Conservation (phyloP, 2,797 vertebrate species). For the Molossus molossus region DNA sequence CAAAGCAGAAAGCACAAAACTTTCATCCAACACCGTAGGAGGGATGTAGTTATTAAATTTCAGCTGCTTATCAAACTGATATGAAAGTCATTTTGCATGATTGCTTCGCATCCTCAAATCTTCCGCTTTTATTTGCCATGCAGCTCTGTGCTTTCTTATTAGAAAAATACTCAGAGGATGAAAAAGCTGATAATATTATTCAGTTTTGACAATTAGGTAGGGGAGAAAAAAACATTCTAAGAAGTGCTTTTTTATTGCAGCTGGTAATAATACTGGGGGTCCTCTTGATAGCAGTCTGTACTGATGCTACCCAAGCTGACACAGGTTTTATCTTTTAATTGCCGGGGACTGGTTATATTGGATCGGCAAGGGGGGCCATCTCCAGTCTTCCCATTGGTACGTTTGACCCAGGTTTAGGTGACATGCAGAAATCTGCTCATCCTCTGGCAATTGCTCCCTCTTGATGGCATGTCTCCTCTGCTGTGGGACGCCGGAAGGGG, state of each 20-base stretch:
- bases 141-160: conserved; percentile 92
- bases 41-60: conserved; percentile 94
- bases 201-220: conserved; percentile 92
- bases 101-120: conserved; percentile 92
- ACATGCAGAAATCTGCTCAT: not conserved
- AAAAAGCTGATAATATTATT: conserved; percentile 93
- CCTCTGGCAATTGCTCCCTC: not conserved
- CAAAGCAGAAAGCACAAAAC: conserved; percentile 91
- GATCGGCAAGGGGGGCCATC: conserved; percentile 71
- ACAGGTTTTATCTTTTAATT: conserved; percentile 86
- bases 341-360: conserved; percentile 81
- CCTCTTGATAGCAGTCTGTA: conserved; percentile 88
- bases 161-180: conserved; percentile 94
- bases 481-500: not conserved
- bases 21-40: conserved; percentile 92
- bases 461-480: not conserved
- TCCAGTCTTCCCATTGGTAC: conserved; percentile 68
- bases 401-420: not conserved
- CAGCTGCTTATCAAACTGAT: conserved; percentile 94
- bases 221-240: conserved; percentile 87
- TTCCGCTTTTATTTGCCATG: conserved; percentile 92
- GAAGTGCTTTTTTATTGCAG: conserved; percentile 91
- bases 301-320: conserved; percentile 87
- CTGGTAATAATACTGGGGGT: conserved; percentile 89
- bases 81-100: conserved; percentile 94